phyloP scores from a whole-genome alignment of 2,797 vertebrate genomes.

The Gephyroberyx darwinii region DNA sequence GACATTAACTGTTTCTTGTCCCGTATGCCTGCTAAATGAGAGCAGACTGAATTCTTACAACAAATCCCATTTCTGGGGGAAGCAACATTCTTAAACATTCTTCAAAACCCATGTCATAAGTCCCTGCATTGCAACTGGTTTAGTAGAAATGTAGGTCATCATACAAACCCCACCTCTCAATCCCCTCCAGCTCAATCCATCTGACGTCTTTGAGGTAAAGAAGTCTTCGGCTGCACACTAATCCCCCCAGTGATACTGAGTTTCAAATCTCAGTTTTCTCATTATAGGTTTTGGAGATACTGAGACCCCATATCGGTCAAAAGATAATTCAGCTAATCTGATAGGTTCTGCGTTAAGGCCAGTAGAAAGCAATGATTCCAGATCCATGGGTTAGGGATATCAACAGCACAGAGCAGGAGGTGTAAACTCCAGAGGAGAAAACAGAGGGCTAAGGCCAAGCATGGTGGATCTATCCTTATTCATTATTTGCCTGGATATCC shows the following conservation, averaged over 20 bases:
- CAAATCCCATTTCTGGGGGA: slow-evolving; percentile 58
- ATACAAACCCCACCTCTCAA: slow-evolving; percentile 61
- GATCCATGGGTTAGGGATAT: slow-evolving; percentile 67
- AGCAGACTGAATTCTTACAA: slow-evolving; percentile 42
- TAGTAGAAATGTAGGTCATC: slow-evolving; percentile 80
- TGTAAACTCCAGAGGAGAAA: slow-evolving; percentile 36
- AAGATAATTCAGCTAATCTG: slow-evolving; percentile 81
- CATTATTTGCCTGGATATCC: slow-evolving; percentile 29
- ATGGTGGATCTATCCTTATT: slow-evolving; percentile 20
- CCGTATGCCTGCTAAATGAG: slow-evolving; percentile 43
- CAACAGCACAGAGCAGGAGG: slow-evolving; percentile 50
- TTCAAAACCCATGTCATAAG: slow-evolving; percentile 53
- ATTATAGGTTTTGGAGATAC: slow-evolving; percentile 81
- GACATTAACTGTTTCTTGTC: slow-evolving; percentile 32
- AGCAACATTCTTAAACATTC: slow-evolving; percentile 60
- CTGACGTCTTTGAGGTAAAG: slow-evolving; percentile 76
- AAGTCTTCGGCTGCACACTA: slow-evolving; percentile 74
- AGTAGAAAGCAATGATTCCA: slow-evolving; percentile 67
- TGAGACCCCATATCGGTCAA: slow-evolving; percentile 79
- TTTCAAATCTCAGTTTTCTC: slow-evolving; percentile 84
- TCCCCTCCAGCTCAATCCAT: slow-evolving; percentile 69
- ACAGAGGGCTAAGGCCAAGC: slow-evolving; percentile 23
- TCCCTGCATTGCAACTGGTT: slow-evolving; percentile 64
- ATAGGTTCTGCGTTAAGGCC: slow-evolving; percentile 65
- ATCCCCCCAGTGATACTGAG: slow-evolving; percentile 80